Evolutionary conservation across 2,797 vertebrate genomes (phyloP).

Genomic region (Sebastes aleutianus): DNA sequence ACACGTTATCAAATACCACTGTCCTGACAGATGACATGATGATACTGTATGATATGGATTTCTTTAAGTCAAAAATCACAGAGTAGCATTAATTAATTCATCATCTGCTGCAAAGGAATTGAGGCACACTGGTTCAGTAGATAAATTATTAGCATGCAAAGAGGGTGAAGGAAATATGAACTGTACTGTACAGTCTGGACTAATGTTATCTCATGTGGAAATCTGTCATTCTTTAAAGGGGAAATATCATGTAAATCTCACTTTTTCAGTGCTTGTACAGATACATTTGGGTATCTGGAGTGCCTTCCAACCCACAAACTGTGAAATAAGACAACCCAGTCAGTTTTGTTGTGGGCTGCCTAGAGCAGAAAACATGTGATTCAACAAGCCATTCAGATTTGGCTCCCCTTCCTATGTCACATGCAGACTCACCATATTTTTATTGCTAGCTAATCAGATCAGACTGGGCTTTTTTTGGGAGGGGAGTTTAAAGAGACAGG

Average conservation of each 20-base stretch:
- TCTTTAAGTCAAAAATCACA: not conserved
- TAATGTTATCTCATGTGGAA: not conserved
- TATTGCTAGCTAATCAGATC: not conserved
- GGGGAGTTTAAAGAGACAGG: too few relatives aligned
- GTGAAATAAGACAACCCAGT: not conserved
- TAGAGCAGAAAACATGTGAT: too few relatives aligned
- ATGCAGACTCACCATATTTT: not conserved
- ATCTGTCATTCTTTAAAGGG: not conserved
- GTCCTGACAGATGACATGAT: slow-evolving; percentile 23
- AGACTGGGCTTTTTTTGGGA: too few relatives aligned
- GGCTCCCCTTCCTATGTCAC: not conserved
- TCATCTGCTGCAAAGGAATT: not conserved
- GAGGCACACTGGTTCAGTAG: not conserved
- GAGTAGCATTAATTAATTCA: not conserved
- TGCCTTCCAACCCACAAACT: not conserved
- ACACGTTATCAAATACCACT: slow-evolving; percentile 37
- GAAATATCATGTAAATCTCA: not conserved
- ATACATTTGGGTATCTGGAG: not conserved
- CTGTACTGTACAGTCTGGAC: not conserved
- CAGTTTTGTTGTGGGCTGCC: too few relatives aligned
- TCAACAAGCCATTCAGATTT: too few relatives aligned
- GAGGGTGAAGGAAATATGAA: not conserved
- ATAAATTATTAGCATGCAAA: slow-evolving; percentile 1
- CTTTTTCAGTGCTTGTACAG: not conserved
- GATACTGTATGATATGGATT: slow-evolving; percentile 14